phyloP scores from a whole-genome alignment of 2,888 invertebrate genomes.

The Ectemnius continuus region DNA sequence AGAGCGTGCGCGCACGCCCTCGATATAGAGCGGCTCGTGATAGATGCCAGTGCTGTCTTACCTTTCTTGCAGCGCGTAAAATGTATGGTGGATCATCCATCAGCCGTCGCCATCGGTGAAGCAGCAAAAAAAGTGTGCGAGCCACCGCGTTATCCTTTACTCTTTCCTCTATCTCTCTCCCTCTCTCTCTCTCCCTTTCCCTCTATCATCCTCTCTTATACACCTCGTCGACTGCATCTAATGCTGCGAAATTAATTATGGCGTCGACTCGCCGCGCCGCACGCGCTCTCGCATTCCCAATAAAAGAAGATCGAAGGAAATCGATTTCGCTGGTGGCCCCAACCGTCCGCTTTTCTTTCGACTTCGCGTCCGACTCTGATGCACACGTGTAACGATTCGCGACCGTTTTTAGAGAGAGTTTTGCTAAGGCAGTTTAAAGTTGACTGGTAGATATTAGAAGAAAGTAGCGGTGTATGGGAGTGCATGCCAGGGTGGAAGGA shows the following conservation, averaged over 20 bases:
- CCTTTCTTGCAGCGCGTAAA: slow-evolving; percentile 62
- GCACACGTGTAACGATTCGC: too few relatives aligned
- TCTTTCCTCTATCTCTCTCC: not conserved
- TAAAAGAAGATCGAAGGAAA: slow-evolving; percentile 34
- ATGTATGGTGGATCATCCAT: slow-evolving; percentile 64
- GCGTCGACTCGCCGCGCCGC: slow-evolving; percentile 3
- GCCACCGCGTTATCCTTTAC: not conserved
- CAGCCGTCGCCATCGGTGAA: slow-evolving; percentile 56
- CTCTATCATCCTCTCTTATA: not conserved
- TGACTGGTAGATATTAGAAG: too few relatives aligned
- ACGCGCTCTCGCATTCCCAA: slow-evolving; percentile 10
- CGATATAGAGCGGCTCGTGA: slow-evolving; percentile 61
- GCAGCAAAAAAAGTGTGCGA: slow-evolving; percentile 29
- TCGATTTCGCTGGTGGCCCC: slow-evolving; percentile 1
- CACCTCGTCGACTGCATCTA: slow-evolving; percentile 33
- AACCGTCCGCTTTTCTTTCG: not conserved
- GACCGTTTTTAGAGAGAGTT: too few relatives aligned
- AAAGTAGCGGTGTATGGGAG: too few relatives aligned
- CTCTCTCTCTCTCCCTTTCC: not conserved
- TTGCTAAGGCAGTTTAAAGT: too few relatives aligned
- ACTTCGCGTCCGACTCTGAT: too few relatives aligned
- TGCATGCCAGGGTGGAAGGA: not conserved
- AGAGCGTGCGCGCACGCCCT: slow-evolving; percentile 12
- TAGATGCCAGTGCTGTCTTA: slow-evolving; percentile 64
- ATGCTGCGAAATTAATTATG: slow-evolving; percentile 57